Evolutionary conservation across 2,797 vertebrate genomes (phyloP).

Genomic region (Pangasius macronema): DNA sequence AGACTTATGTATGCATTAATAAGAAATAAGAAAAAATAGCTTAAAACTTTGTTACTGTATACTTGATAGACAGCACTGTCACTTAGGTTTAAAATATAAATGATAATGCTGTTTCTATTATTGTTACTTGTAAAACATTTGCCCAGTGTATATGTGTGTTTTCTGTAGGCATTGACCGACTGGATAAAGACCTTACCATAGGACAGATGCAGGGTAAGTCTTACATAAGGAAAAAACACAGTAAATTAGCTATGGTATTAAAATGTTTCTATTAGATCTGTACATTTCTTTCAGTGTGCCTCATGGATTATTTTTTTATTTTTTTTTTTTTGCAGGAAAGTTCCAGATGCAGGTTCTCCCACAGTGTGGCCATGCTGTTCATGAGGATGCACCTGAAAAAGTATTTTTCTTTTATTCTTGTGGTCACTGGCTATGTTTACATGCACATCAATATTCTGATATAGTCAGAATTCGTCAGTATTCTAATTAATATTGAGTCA

Average conservation of each 20-base stretch:
- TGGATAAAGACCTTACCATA: conserved; percentile 99
- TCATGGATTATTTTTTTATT: not conserved
- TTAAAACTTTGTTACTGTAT: not conserved
- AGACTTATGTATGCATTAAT: not conserved
- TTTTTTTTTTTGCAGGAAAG: conserved; percentile 80
- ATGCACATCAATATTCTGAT: too few species aligned
- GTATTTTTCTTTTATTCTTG: conserved; percentile 66
- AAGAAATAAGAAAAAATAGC: not conserved
- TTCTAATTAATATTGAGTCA: too few species aligned
- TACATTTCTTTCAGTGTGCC: not conserved
- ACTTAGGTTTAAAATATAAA: not conserved
- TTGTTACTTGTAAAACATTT: not conserved
- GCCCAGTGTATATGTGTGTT: not conserved
- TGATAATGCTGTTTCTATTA: not conserved
- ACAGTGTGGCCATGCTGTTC: conserved; percentile 96
- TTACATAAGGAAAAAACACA: not conserved
- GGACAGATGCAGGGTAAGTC: conserved; percentile 97
- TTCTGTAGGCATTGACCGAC: conserved; percentile 90
- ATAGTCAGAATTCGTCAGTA: too few species aligned
- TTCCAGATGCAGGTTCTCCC: conserved; percentile 99
- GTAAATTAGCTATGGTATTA: not conserved
- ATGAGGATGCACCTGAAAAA: conserved; percentile 96
- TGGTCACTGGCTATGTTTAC: not conserved
- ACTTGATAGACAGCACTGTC: not conserved
- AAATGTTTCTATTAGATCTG: not conserved